phyloP scores from a whole-genome alignment of 2,113 vertebrate species.

The Muntiacus muntjak region DNA sequence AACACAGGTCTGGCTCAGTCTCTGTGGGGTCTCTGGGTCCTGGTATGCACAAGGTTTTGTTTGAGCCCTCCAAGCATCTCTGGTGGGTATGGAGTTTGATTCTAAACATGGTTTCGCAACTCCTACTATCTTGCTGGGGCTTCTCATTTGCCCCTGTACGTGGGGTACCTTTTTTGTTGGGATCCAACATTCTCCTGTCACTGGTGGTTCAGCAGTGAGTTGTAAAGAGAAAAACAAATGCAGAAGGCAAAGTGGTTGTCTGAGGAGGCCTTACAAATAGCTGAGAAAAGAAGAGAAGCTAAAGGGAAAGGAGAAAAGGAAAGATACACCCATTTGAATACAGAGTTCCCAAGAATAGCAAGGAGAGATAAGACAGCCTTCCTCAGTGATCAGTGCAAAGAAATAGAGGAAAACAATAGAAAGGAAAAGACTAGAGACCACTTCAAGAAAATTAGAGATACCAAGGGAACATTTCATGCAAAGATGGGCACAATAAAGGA shows the following conservation, averaged over 20 bases:
- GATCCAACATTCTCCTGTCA: background rate
- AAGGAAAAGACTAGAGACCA: background rate
- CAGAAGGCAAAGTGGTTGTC: background rate
- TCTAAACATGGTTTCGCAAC: accelerated
- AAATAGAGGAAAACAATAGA: background rate
- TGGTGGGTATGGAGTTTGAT: background rate
- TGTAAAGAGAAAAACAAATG: background rate
- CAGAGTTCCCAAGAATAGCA: background rate
- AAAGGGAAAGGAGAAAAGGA: background rate
- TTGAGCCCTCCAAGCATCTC: background rate
- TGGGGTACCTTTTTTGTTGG: background rate
- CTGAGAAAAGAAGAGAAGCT: background rate
- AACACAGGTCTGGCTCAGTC: background rate
- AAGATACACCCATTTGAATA: background rate
- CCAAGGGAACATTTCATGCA: background rate
- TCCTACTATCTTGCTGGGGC: background rate
- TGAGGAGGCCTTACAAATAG: background rate
- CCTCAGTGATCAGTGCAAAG: background rate
- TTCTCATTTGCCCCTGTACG: background rate
- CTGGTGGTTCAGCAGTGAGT: background rate
- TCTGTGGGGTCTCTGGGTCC: background rate
- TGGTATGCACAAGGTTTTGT: background rate
- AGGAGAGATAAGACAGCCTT: background rate
- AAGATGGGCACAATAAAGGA: background rate
- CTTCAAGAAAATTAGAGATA: background rate